Evolutionary conservation across 92 coral and sea anemone genomes (phyloP), one percentile per base, ranked within the genome.

Genomic region (Zoanthus solanderi): DNA sequence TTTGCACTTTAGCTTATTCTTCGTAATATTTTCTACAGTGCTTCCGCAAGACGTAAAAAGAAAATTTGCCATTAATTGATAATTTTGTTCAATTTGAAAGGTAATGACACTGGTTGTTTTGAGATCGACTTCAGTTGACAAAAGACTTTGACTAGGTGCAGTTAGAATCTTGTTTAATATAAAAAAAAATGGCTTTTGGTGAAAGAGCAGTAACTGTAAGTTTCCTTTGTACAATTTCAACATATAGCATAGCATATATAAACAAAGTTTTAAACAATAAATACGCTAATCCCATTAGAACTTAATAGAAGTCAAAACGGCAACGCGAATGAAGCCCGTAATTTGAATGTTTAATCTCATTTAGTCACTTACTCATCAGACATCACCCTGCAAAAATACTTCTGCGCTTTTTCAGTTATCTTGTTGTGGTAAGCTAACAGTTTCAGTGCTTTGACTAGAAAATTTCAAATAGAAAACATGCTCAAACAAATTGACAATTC

Each of bases 301-400:
- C 85, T 81, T 81, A 81, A 46, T 30, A 46, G 48, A 66, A 67
- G n/a, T 67, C 76, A 77, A 77, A 29, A 53, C 46, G 54, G 67
- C 67, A 67, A 45, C 61, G 66, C 11, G 63, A 63, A 23, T 31
- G 63, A 60, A 57, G 44, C 32, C 75, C 37, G 11, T 61, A 80
- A 79, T 80, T 65, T 80, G 45, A 13, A 37, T 63, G 34, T 63
- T 37, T 63, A 65, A 63, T 60, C 73, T 69, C 37, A 60, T 80
- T 80, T 56, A 80, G 47, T 7, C 67, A 80, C 9, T 8, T 48
- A 65, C 84, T 23, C 23, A 23, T 23, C 23, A 3, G 61, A 9
- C 17, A 18, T 57, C 57, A 78, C 46, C 78, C 7, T 5, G 16
- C 50, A 14, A 30, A 66, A 54, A 18, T 80, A 29, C 13, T 80